These are phyloP conservation scores for Oxygymnocypris stewartii DNA, from an alignment of 2,113 vertebrate genomes.

Conservation along the genomic window DNA sequence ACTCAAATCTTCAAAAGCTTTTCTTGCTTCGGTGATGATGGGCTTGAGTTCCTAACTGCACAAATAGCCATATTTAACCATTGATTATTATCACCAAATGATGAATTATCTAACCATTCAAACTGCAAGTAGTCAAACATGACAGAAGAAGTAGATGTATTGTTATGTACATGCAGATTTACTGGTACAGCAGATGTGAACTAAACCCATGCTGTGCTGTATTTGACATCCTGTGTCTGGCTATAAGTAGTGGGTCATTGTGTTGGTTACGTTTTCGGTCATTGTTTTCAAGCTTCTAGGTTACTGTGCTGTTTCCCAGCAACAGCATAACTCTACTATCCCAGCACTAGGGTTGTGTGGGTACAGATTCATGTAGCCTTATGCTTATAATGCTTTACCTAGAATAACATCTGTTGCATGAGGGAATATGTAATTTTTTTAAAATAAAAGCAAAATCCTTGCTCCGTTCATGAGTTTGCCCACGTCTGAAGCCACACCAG, in stretches of 20 bases:
- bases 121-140: not conserved
- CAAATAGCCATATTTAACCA: not conserved
- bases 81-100: not conserved
- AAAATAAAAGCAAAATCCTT: not conserved
- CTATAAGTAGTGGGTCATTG: not conserved
- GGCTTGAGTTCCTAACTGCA: not conserved
- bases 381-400: not conserved
- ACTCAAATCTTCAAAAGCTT: not conserved
- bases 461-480: not conserved
- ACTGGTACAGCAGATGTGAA: too few relatives aligned
- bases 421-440: too few relatives aligned
- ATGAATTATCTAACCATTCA: not conserved
- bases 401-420: conserved; percentile 25
- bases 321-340: too few relatives aligned
- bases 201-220: not conserved
- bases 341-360: conserved; percentile 10
- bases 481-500: not conserved
- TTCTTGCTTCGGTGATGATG: not conserved
- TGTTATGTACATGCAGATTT: conserved; percentile 5
- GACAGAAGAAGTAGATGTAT: not conserved
- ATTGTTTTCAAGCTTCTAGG: conserved; percentile 15
- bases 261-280: not conserved
- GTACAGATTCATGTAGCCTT: not conserved
- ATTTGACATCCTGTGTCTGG: not conserved
- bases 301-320: conserved; percentile 41